phyloP scores from a whole-genome alignment of 1,140 invertebrate species.

The Drosophila miranda region DNA sequence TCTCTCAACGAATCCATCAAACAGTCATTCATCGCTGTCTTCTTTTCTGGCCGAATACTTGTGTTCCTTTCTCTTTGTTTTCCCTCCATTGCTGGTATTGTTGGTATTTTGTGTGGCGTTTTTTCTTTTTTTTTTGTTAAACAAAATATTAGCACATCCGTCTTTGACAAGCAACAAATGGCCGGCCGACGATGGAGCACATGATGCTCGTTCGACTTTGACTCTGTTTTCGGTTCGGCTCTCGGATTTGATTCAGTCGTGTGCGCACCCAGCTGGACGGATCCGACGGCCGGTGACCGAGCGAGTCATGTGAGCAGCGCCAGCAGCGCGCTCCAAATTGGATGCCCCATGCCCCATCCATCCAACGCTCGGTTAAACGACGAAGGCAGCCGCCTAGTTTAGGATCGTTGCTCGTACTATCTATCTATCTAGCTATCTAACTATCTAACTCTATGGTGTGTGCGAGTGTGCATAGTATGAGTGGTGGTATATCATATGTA shows the following conservation, averaged over 20 bases:
- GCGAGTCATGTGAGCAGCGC: constrained; percentile 63
- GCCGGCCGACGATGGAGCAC: constrained; percentile 43
- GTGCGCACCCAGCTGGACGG: constrained; percentile 41
- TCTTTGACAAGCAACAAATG: constrained; percentile 59
- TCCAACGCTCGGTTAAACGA: constrained; percentile 1
- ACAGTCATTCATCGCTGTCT: constrained; percentile 51
- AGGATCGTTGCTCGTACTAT: constrained; percentile 45
- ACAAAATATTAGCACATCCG: constrained; percentile 76
- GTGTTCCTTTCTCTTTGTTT: constrained; percentile 36
- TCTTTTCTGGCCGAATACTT: constrained; percentile 30
- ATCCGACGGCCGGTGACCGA: background rate
- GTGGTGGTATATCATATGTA: constrained; percentile 16
- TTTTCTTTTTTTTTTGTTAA: constrained; percentile 40
- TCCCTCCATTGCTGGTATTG: background rate
- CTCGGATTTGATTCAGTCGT: constrained; percentile 16
- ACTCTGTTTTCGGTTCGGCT: background rate
- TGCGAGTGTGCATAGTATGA: background rate
- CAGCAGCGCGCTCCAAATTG: constrained; percentile 49
- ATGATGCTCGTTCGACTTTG: constrained; percentile 61
- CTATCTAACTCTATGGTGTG: background rate
- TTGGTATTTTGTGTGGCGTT: background rate
- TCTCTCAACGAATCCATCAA: constrained; percentile 72
- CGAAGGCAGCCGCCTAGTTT: constrained; percentile 20
- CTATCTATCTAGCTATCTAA: constrained; percentile 27
- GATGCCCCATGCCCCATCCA: constrained; percentile 47